A percentile compares a stretch with the other conserved stretches of the same genome.
Evolutionary conservation across 1,140 invertebrate genomes (phyloP).

Genomic region (Diabrotica virgifera): DNA sequence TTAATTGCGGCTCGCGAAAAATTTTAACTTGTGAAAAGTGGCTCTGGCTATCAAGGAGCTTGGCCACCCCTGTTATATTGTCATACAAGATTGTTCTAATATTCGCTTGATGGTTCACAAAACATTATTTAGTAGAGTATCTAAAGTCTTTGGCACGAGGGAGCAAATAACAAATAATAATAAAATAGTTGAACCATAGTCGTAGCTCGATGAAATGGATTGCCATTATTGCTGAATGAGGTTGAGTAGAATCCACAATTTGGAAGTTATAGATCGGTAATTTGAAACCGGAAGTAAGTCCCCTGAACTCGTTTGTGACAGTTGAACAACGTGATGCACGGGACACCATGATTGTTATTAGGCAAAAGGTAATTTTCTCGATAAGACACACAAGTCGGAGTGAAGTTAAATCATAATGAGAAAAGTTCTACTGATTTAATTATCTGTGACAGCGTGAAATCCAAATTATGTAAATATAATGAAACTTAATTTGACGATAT

Average conservation of each 20-base stretch:
- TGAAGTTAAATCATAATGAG: constrained; percentile 32
- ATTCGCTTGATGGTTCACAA: too few relatives aligned
- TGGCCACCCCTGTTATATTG: too few relatives aligned
- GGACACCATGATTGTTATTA: constrained; percentile 8
- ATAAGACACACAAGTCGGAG: constrained; percentile 26
- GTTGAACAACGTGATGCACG: neutral
- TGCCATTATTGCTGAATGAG: neutral
- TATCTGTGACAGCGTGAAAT: constrained; percentile 35
- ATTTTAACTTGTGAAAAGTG: too few relatives aligned
- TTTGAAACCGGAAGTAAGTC: neutral
- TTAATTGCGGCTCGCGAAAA: too few relatives aligned
- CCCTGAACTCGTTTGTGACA: constrained; percentile 1
- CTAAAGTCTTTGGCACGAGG: neutral
- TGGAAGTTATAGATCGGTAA: neutral
- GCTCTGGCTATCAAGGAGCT: too few relatives aligned
- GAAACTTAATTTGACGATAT: constrained; percentile 36
- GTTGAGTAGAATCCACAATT: neutral
- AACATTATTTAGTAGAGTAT: neutral
- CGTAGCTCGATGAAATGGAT: neutral
- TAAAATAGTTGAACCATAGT: neutral
- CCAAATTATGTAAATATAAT: constrained; percentile 38
- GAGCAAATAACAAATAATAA: too few relatives aligned
- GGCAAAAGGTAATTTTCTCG: constrained; percentile 22
- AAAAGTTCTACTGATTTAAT: constrained; percentile 38
- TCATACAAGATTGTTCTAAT: too few relatives aligned